phyloP scores from a whole-genome alignment of 2,888 invertebrate species.

The Agrilus cyanescens region DNA sequence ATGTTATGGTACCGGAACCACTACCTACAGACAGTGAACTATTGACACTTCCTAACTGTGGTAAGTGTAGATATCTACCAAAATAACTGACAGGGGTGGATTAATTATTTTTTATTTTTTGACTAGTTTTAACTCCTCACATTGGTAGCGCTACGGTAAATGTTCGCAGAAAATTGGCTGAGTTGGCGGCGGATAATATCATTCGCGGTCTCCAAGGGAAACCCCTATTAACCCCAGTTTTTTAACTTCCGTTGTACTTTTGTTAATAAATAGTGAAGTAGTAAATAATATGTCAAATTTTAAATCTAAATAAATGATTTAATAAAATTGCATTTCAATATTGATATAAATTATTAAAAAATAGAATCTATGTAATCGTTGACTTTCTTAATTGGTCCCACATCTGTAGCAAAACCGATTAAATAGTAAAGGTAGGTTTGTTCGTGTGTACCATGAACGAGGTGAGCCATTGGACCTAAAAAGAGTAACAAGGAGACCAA shows the following conservation, averaged over 20 bases:
- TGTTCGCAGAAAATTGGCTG: slow-evolving; percentile 67
- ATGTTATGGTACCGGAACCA: slow-evolving; percentile 87
- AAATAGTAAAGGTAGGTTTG: slow-evolving; percentile 83
- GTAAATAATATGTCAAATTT: too few species aligned
- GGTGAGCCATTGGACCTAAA: slow-evolving; percentile 76
- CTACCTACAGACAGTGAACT: slow-evolving; percentile 68
- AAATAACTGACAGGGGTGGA: too few species aligned
- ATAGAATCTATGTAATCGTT: too few species aligned
- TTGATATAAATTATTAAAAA: too few species aligned
- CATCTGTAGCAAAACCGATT: slow-evolving; percentile 68
- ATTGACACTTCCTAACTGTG: slow-evolving; percentile 67
- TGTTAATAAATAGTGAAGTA: too few species aligned
- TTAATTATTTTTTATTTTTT: too few species aligned
- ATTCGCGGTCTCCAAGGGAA: slow-evolving; percentile 61
- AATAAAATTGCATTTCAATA: too few species aligned
- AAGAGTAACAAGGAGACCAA: slow-evolving; percentile 25
- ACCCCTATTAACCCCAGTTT: slow-evolving; percentile 53
- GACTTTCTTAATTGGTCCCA: slow-evolving; percentile 40
- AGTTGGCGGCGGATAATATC: slow-evolving; percentile 67
- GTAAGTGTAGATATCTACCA: too few species aligned
- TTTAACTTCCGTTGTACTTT: slow-evolving; percentile 11
- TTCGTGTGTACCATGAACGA: slow-evolving; percentile 82
- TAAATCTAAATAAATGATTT: too few species aligned
- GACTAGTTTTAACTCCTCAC: slow-evolving; percentile 71
- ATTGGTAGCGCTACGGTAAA: slow-evolving; percentile 73